phyloP scores from a whole-genome alignment of 2,888 invertebrate species.

The Lamproptera curius region DNA sequence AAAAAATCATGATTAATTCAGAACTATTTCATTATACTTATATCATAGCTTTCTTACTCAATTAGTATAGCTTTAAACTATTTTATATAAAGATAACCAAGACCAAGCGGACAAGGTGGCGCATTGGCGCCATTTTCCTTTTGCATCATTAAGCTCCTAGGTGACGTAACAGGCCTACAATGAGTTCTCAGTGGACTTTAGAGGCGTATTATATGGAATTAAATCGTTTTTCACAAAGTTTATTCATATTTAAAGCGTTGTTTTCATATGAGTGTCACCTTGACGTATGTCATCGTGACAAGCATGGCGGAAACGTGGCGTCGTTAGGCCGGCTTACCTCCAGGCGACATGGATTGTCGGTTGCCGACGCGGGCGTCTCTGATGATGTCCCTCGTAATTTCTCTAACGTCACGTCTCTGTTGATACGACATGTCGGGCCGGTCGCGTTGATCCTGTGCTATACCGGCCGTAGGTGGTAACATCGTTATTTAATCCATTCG shows the following conservation, averaged over 20 bases:
- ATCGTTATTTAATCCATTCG: slow-evolving; percentile 71
- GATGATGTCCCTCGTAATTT: slow-evolving; percentile 68
- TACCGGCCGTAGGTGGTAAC: slow-evolving; percentile 74
- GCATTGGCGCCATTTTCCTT: slow-evolving; percentile 75
- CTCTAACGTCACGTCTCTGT: slow-evolving; percentile 67
- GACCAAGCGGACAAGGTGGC: slow-evolving; percentile 30
- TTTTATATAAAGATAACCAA: slow-evolving; percentile 19
- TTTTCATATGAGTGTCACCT: slow-evolving; percentile 75
- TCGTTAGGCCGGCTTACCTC: slow-evolving; percentile 67
- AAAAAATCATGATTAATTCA: too few species aligned
- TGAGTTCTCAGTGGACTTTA: slow-evolving; percentile 32
- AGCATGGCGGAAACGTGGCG: slow-evolving; percentile 78
- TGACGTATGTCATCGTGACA: slow-evolving; percentile 78
- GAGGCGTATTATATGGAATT: slow-evolving; percentile 23
- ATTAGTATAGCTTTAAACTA: too few species aligned
- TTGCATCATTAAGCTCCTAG: slow-evolving; percentile 48
- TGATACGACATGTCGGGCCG: slow-evolving; percentile 72
- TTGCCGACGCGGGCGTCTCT: slow-evolving; percentile 63
- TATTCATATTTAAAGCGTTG: slow-evolving; percentile 51
- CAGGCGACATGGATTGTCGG: slow-evolving; percentile 69
- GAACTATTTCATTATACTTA: too few species aligned
- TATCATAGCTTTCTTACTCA: too few species aligned
- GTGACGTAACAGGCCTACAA: slow-evolving; percentile 69
- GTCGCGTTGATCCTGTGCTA: slow-evolving; percentile 68
- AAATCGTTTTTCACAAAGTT: slow-evolving; percentile 39